Evolutionary conservation across 2,797 vertebrate species (phyloP), one percentile per base, ranked within the genome.

Genomic region (Malurus leucopterus): DNA sequence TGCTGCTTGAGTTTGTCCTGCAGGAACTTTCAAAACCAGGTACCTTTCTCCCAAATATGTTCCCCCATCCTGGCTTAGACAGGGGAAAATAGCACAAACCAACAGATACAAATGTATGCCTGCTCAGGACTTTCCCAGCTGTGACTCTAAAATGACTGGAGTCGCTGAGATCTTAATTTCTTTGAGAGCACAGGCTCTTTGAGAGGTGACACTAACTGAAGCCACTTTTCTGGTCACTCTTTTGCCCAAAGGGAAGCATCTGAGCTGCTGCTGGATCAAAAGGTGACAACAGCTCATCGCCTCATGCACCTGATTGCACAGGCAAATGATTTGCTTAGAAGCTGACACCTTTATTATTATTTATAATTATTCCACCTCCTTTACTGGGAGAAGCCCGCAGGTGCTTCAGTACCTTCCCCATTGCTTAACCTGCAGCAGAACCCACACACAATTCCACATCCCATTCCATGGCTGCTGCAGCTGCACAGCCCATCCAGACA

Each of bases 31-130:
- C 5, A 55, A 49, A 83, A n/a, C n/a, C 59, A 71, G 40, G 1
- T 81, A 34, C 46, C 26, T 82, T 88, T 83, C 71, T 78, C 40
- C 17, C 55, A 67, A 16, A 4, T 29, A n/a, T 18, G 9, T 63
- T 65, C 29, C 19, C 9, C 40, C 19, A 15, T 46, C 30, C 61
- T 59, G 15, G 16, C 21, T 89, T 47, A 70, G 57, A 49, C 2
- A 5, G 16, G 40, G 21, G 24, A 61, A 85, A 62, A 77, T 0
- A 62, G 30, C 0, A 0, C 8, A 69, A 77, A 3, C 36, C 63
- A 85, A 47, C 5, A 71, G 13, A 38, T 12, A 38, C 1, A 61
- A 38, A 65, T 17, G 4, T 8, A 3, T 0, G 0, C 29, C 26
- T 84, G 32, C 51, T 59, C 47, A 65, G 47, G 54, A 34, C 15